phyloP scores from a whole-genome alignment of 2,113 vertebrate genomes.

The Gallinago jamesoni region DNA sequence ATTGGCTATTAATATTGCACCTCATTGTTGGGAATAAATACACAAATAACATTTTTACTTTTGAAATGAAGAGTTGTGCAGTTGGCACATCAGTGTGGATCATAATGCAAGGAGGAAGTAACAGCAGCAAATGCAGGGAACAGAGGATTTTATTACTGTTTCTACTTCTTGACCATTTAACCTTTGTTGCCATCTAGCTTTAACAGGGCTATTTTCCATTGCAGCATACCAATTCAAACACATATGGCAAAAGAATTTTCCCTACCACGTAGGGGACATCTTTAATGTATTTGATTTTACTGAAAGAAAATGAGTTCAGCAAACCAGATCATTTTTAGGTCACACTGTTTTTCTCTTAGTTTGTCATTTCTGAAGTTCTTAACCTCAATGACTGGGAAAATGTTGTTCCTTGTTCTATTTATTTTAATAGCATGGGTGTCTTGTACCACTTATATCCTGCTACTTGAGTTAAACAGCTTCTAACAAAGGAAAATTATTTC shows the following conservation, averaged over 20 bases:
- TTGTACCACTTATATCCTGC: neutral
- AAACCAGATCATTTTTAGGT: neutral
- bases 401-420: neutral
- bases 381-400: neutral
- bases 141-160: neutral
- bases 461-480: neutral
- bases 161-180: neutral
- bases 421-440: neutral
- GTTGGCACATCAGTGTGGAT: neutral
- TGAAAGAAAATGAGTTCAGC: neutral
- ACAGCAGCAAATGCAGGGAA: neutral
- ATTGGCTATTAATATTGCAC: neutral
- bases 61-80: neutral
- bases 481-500: neutral
- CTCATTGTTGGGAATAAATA: neutral
- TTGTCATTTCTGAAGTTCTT: neutral
- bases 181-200: neutral
- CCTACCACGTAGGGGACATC: neutral
- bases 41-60: neutral
- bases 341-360: neutral
- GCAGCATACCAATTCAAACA: neutral
- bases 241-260: neutral
- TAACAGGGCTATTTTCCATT: neutral
- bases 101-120: neutral
- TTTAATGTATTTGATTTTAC: neutral